These are phyloP conservation scores for Hexactinellida sp. DNA, from an alignment of 37 sponge, comb jelly and placozoan species.

Conservation along the genomic window DNA sequence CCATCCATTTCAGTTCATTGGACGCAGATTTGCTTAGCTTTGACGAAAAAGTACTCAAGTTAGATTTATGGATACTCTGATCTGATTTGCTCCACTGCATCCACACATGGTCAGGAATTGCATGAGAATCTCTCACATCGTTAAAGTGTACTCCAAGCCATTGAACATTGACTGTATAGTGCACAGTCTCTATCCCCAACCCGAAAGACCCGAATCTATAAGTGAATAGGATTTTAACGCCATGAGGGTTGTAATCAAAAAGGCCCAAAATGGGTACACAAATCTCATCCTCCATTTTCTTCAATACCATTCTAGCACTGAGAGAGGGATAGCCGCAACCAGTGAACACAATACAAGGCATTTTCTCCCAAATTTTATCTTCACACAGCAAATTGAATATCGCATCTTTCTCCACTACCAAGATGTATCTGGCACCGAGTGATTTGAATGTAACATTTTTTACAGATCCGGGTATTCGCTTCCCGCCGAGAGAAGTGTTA, in stretches of 20 bases:
- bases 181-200: constrained; percentile 68
- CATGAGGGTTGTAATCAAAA: constrained; percentile 97
- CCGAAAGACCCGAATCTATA: constrained; percentile 78
- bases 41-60: background rate
- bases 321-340: constrained; percentile 92
- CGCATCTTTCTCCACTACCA: constrained; percentile 96
- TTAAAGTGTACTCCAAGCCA: constrained; percentile 71
- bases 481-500: background rate
- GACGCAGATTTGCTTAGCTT: background rate
- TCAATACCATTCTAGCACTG: constrained; percentile 60
- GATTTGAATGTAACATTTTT: constrained; percentile 40
- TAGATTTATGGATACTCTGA: background rate
- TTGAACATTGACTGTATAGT: constrained; percentile 48
- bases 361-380: constrained; percentile 71
- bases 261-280: constrained; percentile 67
- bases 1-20: constrained; percentile 40
- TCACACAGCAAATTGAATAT: constrained; percentile 85
- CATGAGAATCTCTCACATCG: constrained; percentile 35
- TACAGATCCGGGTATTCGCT: constrained; percentile 67
- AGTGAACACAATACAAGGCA: constrained; percentile 79
- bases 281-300: constrained; percentile 35
- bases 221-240: constrained; percentile 71
- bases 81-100: background rate
- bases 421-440: constrained; percentile 78
- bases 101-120: background rate